These are phyloP conservation scores for Sandelia bainsii DNA, from an alignment of 2,797 vertebrate genomes.

Conservation along the genomic window DNA sequence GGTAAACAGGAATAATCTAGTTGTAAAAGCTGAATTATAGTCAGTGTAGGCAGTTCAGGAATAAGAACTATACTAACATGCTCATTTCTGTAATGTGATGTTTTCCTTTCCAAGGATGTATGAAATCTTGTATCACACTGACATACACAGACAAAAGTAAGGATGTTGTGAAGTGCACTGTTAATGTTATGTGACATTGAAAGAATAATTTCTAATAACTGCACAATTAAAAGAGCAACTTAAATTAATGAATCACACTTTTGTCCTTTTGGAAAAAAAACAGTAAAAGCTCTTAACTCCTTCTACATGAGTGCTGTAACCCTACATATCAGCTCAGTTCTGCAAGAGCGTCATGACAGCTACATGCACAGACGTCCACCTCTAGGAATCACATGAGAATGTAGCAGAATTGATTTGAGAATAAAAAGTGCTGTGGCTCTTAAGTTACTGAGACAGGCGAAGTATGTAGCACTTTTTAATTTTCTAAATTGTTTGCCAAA, in stretches of 20 bases:
- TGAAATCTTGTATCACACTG: background rate
- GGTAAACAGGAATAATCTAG: background rate
- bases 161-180: background rate
- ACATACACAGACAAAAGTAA: background rate
- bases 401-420: background rate
- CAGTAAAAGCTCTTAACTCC: background rate
- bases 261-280: conserved; percentile 20
- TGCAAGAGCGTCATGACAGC: conserved; percentile 1
- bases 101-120: background rate
- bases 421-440: background rate
- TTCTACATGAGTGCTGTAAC: background rate
- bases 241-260: background rate
- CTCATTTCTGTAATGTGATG: conserved; percentile 1
- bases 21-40: background rate
- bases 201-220: conserved; percentile 4
- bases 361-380: conserved; percentile 5
- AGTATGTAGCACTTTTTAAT: background rate
- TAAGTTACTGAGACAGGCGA: background rate
- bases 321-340: background rate
- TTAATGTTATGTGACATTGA: conserved; percentile 5
- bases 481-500: background rate
- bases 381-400: background rate
- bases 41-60: background rate
- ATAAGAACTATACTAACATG: background rate
- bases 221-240: conserved; percentile 8